These are phyloP conservation scores for Lasius platythorax DNA, from an alignment of 2,888 invertebrate species.

Conservation along the genomic window DNA sequence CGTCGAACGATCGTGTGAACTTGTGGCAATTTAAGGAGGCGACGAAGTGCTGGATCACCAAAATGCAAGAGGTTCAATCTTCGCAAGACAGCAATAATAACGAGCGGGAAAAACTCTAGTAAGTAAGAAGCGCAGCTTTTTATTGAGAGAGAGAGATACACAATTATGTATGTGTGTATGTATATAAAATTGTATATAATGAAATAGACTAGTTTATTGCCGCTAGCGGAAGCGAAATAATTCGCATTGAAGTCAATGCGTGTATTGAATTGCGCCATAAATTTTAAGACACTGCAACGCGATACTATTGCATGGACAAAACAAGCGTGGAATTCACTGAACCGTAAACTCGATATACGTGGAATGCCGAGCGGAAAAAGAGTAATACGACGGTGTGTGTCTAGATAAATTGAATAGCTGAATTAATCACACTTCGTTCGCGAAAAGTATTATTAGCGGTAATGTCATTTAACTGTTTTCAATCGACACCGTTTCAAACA, in stretches of 20 bases:
- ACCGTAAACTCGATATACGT: constrained; percentile 24
- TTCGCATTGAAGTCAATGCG: not conserved
- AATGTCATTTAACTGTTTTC: not conserved
- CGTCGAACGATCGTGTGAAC: constrained; percentile 10
- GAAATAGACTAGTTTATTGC: not conserved
- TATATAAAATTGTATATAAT: not conserved
- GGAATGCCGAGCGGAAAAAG: constrained; percentile 6
- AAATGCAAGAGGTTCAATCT: constrained; percentile 12
- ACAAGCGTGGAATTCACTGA: not conserved
- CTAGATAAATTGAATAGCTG: constrained; percentile 23
- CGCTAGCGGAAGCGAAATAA: not conserved
- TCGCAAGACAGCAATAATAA: constrained; percentile 2
- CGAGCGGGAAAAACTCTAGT: constrained; percentile 5
- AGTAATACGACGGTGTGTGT: not conserved
- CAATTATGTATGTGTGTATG: not conserved
- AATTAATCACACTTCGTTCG: not conserved
- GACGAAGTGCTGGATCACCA: constrained; percentile 32
- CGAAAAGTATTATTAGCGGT: not conserved
- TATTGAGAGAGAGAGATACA: not conserved
- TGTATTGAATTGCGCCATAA: not conserved
- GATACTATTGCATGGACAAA: not conserved
- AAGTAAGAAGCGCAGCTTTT: constrained; percentile 5
- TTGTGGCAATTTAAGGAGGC: constrained; percentile 36
- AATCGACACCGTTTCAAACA: not conserved
- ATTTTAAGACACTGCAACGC: constrained; percentile 6